phyloP scores from a whole-genome alignment of 2,888 invertebrate species.

The Cantharis rufa region DNA sequence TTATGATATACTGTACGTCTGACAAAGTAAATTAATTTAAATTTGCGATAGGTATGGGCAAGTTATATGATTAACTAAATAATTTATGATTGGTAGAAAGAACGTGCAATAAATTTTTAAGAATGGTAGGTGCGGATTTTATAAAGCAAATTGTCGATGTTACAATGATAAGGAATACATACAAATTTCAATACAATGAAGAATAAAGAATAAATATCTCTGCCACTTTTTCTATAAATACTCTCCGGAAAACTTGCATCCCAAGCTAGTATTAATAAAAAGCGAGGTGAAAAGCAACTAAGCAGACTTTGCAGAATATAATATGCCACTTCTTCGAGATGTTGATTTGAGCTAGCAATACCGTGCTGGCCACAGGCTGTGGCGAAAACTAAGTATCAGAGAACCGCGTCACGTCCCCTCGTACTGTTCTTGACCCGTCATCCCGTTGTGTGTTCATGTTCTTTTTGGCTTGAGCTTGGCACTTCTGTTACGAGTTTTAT shows the following conservation, averaged over 20 bases:
- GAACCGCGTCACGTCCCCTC: constrained; percentile 48
- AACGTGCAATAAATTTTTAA: not conserved
- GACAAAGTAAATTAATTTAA: not conserved
- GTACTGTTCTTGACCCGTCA: constrained; percentile 46
- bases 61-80: not conserved
- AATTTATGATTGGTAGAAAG: not conserved
- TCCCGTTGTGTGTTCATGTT: constrained; percentile 26
- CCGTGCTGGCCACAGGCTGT: constrained; percentile 43
- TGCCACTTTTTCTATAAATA: not conserved
- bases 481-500: constrained; percentile 8
- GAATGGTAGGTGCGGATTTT: not conserved
- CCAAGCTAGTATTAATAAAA: not conserved
- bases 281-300: not conserved
- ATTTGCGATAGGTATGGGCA: not conserved
- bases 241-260: not conserved
- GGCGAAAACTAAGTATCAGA: constrained; percentile 48
- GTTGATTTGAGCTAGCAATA: constrained; percentile 29
- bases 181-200: not conserved
- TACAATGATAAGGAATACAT: not conserved
- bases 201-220: not conserved
- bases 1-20: not conserved
- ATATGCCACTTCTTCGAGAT: constrained; percentile 10
- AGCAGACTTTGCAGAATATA: not conserved
- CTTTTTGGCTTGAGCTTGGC: constrained; percentile 17
- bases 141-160: not conserved